Base-by-base conservation (phyloP, 1,140 invertebrate genomes). In the Saccostrea glomerata region DNA sequence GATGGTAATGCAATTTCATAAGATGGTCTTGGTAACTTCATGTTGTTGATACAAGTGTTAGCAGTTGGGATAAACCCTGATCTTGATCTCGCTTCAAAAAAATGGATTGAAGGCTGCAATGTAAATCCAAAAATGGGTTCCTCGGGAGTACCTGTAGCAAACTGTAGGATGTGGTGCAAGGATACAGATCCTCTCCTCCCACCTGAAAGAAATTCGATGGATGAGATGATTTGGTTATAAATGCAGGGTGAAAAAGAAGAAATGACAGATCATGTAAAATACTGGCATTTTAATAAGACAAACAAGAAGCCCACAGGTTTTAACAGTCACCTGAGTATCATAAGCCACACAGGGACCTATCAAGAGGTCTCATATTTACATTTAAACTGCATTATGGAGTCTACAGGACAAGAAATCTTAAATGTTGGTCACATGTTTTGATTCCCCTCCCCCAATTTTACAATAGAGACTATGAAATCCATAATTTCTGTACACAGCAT, bases 101-200 rank as follows among this genome's bases (percentile, higher is more conserved):
- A 85, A 17, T 85, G 17, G 9, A 85, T 85, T 9, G 84, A 85
- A 2, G 84, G 84, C 20, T 20, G 54, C 23, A 56, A 55, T 7
- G 13, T n/a, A 85, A 56, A 85, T 56, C 84, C 84, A 58, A 85
- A 54, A 30, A 85, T 56, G 30, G 40, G 58, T 23, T 88, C 87
- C 25, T 84, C 82, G 66, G 30, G 23, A 36, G n/a, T 40, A 15
- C 77, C 87, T 30, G 70, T 77, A 23, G 85, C 36, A n/a, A 85
- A 85, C 54, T 23, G 84, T 36, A 85, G 13, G 25, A 85, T 23
- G 15, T 60, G 7, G 9, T 13, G 7, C 7, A 85, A 23, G 7
- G 47, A 12, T 56, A 85, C 54, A 20, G 12, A 23, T 36, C 40
- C 70, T 17, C 85, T 66, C 36, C 56, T 56, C 23, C 70, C 85